phyloP scores from a whole-genome alignment of 2,888 invertebrate species.

The Cantharis rustica region DNA sequence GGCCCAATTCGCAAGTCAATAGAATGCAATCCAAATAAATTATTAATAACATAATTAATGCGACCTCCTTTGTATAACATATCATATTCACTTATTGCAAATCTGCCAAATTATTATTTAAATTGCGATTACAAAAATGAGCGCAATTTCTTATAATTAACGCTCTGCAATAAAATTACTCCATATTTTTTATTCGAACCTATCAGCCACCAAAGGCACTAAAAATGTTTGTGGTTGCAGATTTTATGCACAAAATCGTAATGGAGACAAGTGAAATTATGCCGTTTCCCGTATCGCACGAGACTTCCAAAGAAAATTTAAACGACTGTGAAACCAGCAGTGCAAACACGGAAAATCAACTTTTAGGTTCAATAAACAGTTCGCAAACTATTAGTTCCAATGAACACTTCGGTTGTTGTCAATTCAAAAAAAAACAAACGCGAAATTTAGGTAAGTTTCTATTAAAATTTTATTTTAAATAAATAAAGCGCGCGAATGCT shows the following conservation, averaged over 20 bases:
- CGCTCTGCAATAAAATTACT: background rate
- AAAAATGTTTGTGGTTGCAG: background rate
- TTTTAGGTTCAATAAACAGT: conserved; percentile 33
- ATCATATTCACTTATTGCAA: background rate
- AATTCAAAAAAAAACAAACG: background rate
- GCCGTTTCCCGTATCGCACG: conserved; percentile 7
- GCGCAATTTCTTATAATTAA: background rate
- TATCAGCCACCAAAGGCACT: background rate
- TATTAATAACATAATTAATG: conserved; percentile 9
- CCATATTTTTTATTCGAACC: background rate
- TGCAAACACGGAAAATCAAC: conserved; percentile 35
- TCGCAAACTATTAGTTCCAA: conserved; percentile 25
- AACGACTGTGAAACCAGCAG: conserved; percentile 33
- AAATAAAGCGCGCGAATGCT: no score
- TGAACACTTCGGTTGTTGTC: background rate
- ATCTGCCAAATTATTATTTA: conserved; percentile 4
- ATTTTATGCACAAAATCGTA: background rate
- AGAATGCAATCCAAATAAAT: conserved; percentile 12
- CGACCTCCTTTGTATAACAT: conserved; percentile 9
- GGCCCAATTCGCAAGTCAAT: conserved; percentile 16
- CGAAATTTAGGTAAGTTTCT: background rate
- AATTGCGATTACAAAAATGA: conserved; percentile 1
- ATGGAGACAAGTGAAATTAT: conserved; percentile 8
- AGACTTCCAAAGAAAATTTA: background rate
- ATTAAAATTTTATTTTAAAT: no score